These are phyloP conservation scores for Cerastis leucographa DNA, from an alignment of 2,888 invertebrate species.

Conservation along the genomic window DNA sequence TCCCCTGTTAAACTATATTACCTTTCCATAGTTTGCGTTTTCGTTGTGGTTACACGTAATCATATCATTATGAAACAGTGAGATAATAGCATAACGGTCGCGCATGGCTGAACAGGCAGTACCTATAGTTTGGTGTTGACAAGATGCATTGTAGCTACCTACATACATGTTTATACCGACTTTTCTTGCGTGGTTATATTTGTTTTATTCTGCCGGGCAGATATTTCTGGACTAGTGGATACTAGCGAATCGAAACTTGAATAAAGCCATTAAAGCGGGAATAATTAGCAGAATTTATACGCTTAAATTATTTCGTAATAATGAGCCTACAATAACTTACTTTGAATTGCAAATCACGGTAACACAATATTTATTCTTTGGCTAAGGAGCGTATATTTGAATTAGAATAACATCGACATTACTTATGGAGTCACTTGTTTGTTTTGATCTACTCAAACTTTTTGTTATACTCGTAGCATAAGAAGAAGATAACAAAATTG, in stretches of 20 bases:
- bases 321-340: constrained; percentile 22
- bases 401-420: constrained; percentile 33
- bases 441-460: constrained; percentile 8
- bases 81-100: not conserved
- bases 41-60: not conserved
- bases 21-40: not conserved
- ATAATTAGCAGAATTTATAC: constrained; percentile 8
- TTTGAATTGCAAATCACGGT: constrained; percentile 40
- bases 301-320: constrained; percentile 15
- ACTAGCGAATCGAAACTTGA: not conserved
- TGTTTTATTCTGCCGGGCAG: not conserved
- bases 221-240: not conserved
- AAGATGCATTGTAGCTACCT: not conserved
- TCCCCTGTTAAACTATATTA: not conserved
- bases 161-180: not conserved
- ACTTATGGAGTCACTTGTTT: constrained; percentile 4
- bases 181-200: not conserved
- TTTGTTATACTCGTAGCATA: not conserved
- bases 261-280: not conserved
- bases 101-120: not conserved
- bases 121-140: not conserved
- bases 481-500: not conserved
- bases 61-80: not conserved
- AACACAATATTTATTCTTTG: constrained; percentile 31
- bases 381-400: constrained; percentile 17